Percentiles rank a stretch among this genome's conserved stretches.
These are phyloP conservation scores for Corydoras sp. DNA, from an alignment of 2,113 vertebrate genomes.

Conservation along the genomic window DNA sequence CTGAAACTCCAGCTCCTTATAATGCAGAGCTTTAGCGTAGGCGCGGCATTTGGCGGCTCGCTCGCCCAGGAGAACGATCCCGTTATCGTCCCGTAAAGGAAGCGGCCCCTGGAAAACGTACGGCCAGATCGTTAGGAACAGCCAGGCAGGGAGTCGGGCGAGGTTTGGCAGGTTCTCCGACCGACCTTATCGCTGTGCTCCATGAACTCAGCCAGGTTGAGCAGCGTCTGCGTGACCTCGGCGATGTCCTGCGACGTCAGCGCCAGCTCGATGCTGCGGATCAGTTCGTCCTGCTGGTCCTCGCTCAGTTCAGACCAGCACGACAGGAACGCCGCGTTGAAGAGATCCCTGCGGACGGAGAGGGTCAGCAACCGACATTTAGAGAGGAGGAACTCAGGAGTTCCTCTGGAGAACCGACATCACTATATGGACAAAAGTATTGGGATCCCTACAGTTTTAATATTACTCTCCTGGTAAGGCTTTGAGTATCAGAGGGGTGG, in stretches of 20 bases:
- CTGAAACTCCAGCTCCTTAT: constrained; percentile 98
- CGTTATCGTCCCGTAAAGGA: constrained; percentile 92
- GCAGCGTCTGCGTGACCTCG: constrained; percentile 94
- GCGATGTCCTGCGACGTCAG: constrained; percentile 96
- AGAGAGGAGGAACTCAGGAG: too few relatives aligned
- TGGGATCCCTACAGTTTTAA: too few relatives aligned
- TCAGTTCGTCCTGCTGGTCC: constrained; percentile 96
- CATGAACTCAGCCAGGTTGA: constrained; percentile 98
- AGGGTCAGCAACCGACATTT: too few relatives aligned
- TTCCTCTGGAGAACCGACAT: too few relatives aligned
- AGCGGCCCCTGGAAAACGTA: constrained; percentile 77
- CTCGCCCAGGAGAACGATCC: constrained; percentile 91
- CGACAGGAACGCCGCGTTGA: constrained; percentile 95
- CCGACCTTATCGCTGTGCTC: constrained; percentile 97
- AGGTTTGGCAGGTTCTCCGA: neutral
- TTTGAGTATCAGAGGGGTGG: too few relatives aligned
- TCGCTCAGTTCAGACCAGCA: constrained; percentile 98
- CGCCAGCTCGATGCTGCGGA: constrained; percentile 92
- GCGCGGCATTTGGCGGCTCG: constrained; percentile 94
- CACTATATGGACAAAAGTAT: too few relatives aligned
- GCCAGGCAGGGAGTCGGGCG: too few relatives aligned
- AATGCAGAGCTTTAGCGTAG: constrained; percentile 95
- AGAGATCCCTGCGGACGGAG: constrained; percentile 77
- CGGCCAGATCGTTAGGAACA: neutral
- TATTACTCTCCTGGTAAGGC: too few relatives aligned